A percentile compares a stretch with the other conserved stretches of the same genome.
Evolutionary conservation across 2,113 vertebrate genomes (phyloP).

Genomic region (Loxodonta africana): DNA sequence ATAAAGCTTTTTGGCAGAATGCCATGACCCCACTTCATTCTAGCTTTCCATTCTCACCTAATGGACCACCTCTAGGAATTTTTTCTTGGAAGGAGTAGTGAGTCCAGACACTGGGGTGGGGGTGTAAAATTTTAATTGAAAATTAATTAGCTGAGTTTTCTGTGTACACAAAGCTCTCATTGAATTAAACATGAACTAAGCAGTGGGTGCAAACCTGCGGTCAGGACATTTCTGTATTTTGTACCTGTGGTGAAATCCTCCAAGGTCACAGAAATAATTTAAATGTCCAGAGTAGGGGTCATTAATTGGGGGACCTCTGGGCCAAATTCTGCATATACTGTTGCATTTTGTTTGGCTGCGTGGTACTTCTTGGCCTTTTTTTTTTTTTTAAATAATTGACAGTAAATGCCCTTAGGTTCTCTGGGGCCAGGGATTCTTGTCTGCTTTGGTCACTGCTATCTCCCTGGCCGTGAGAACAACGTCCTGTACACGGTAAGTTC

Average conservation of each 20-base stretch:
- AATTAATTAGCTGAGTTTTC: conserved; percentile 41
- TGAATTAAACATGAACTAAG: neutral
- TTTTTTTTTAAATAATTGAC: neutral
- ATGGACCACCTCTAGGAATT: conserved; percentile 62
- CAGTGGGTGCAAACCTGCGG: neutral
- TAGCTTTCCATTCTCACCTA: conserved; percentile 10
- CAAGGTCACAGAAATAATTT: conserved; percentile 47
- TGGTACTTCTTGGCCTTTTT: neutral
- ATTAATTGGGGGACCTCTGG: neutral
- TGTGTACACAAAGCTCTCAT: neutral
- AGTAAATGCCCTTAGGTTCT: neutral
- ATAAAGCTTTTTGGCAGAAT: conserved; percentile 7
- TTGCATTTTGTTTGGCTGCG: conserved; percentile 26
- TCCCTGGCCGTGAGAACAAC: neutral
- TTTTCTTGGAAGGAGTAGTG: conserved; percentile 51
- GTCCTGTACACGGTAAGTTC: neutral
- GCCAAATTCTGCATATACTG: neutral
- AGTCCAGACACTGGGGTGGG: neutral
- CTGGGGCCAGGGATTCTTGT: neutral
- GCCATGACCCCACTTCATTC: neutral
- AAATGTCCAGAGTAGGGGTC: conserved; percentile 48
- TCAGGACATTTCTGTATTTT: conserved; percentile 3
- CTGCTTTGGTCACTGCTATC: neutral
- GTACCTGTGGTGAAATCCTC: conserved; percentile 3
- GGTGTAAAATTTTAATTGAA: conserved; percentile 33